Evolutionary conservation across 2,888 invertebrate species (phyloP), one percentile per base, ranked within the genome.

Genomic region (Euplexia lucipara): DNA sequence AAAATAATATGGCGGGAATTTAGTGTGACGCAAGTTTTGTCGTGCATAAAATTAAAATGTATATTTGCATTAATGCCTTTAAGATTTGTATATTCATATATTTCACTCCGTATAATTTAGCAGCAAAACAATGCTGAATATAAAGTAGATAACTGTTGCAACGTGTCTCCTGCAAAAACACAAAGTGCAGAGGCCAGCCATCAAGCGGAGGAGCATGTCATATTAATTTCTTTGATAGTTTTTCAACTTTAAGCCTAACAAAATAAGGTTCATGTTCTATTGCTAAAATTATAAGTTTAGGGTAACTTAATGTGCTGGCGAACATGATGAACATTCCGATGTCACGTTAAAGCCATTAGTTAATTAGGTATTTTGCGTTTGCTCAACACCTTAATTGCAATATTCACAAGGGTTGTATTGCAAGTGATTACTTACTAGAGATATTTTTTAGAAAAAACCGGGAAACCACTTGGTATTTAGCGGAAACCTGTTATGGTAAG

Each of bases 61-160:
- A 35, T 12, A 32, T 37, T 61, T 37, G 18, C 22, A 26, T 44
- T 0, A 32, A 12, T 32, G 16, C 10, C 9, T 18, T 26, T 35
- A 18, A 20, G 12, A 16, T 26, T 49, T 49, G 44, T 37, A 34
- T 51, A 62, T 51, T 20, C 63, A 48, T 42, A 14, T 7, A 26
- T 34, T 39, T 62, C n/a, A 44, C 14, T 49, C 70, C 42, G 37
- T 48, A 37, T 26, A n/a, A 70, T 42, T 51, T 16, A 12, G 22
- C 3, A 18, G 4, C 12, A 49, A 37, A 42, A 70, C 57, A 70
- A 74, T 73, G 16, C 18, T 52, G 57, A 73, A 52, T 70, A 4
- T 54, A 37, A 47, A 66, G 9, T 47, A n/a, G n/a, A n/a, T n/a
- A 37, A 20, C 37, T 66, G 1, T 34, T 26, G 47, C 37, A 52